Conservation (phyloP, 2,888 invertebrate genomes). For the Papilio gigon region DNA sequence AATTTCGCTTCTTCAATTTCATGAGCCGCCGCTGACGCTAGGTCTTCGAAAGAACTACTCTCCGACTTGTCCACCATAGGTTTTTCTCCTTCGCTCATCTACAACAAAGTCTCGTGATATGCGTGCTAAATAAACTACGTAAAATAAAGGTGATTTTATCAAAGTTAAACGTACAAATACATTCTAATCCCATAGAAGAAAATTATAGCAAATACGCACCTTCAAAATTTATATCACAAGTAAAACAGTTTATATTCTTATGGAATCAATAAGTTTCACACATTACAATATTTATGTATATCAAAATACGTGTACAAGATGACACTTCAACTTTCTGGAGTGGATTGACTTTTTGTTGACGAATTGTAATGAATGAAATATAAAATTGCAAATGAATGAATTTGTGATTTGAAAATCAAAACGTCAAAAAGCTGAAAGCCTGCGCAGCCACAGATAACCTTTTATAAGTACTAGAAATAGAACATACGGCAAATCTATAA, state of each 20-base stretch:
- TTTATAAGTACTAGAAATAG: background rate
- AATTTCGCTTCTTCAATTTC: conserved; percentile 80
- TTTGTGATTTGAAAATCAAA: conserved; percentile 28
- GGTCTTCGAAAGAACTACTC: conserved; percentile 85
- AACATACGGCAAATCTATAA: background rate
- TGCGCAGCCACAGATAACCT: conserved; percentile 10
- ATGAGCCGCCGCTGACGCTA: conserved; percentile 82
- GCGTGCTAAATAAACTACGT: conserved; percentile 49
- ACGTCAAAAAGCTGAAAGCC: background rate
- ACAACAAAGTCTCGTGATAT: conserved; percentile 54
- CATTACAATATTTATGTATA: conserved; percentile 54
- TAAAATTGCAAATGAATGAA: conserved; percentile 35
- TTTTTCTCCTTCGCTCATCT: conserved; percentile 77
- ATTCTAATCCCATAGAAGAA: background rate
- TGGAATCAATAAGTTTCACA: conserved; percentile 14
- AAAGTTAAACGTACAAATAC: conserved; percentile 8
- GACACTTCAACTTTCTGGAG: conserved; percentile 53
- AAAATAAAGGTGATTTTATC: conserved; percentile 29
- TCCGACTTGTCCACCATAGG: conserved; percentile 83
- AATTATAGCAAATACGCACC: conserved; percentile 23
- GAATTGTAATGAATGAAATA: conserved; percentile 48
- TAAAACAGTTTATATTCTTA: conserved; percentile 23
- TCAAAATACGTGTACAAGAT: conserved; percentile 49
- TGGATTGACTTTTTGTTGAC: conserved; percentile 44
- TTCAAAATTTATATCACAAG: conserved; percentile 31